phyloP scores from a whole-genome alignment of 2,113 vertebrate species.

The Atrichornis clamosus region DNA sequence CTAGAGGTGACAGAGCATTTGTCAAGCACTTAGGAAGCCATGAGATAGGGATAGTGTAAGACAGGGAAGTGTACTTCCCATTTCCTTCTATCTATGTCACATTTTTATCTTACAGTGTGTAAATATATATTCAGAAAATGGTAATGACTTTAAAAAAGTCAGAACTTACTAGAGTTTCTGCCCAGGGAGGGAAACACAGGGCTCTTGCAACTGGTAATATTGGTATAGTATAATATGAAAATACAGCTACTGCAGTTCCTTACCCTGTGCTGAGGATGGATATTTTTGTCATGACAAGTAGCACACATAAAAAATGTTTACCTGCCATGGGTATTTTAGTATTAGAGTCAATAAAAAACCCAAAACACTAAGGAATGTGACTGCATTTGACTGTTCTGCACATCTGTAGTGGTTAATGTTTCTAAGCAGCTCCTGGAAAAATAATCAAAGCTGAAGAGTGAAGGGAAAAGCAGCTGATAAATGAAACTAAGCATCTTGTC shows the following conservation, averaged over 20 bases:
- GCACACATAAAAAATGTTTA: background rate
- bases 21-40: background rate
- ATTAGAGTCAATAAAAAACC: background rate
- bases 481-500: background rate
- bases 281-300: background rate
- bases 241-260: background rate
- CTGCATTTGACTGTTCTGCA: background rate
- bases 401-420: background rate
- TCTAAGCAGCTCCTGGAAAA: background rate
- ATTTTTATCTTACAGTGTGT: background rate
- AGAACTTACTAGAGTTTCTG: background rate
- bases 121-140: background rate
- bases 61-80: background rate
- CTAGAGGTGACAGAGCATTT: background rate
- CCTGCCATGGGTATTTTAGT: background rate
- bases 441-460: conserved; percentile 6
- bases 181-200: background rate
- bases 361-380: background rate
- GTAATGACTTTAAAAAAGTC: background rate
- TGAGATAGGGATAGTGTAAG: background rate
- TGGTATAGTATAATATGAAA: background rate
- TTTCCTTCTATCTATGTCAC: background rate
- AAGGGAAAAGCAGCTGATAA: conserved; percentile 33
- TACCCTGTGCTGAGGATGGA: background rate
- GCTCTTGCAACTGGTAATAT: background rate